Conservation (phyloP, 2,797 vertebrate species). For the Coendou prehensilis region DNA sequence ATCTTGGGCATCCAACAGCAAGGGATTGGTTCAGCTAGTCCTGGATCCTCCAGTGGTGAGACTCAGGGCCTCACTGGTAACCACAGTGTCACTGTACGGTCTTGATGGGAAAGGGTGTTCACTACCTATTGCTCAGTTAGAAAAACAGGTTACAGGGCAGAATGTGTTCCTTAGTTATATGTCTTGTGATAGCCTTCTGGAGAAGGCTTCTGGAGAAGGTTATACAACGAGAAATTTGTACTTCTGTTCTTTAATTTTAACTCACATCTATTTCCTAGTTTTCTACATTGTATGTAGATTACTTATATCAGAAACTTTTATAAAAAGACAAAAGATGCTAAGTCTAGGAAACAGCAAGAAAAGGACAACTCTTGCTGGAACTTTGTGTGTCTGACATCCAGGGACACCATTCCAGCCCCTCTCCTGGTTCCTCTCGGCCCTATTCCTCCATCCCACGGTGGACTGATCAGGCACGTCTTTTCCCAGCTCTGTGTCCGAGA, state of each 20-base stretch:
- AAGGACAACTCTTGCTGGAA: background rate
- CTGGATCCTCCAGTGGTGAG: background rate
- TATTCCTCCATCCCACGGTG: too few species aligned
- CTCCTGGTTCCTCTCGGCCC: background rate
- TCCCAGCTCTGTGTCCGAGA: fast-evolving
- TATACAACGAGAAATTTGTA: background rate
- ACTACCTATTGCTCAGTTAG: fast-evolving
- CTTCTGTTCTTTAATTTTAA: background rate
- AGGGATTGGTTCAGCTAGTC: background rate
- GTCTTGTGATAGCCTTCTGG: background rate
- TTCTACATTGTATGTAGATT: background rate
- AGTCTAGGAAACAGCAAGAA: background rate
- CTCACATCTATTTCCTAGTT: background rate
- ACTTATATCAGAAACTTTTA: background rate
- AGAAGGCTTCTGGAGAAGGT: too few species aligned
- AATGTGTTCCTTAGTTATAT: background rate
- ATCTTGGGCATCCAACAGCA: background rate
- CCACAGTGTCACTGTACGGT: fast-evolving
- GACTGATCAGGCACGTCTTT: fast-evolving
- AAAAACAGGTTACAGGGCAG: background rate
- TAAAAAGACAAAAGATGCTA: background rate
- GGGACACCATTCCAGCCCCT: background rate
- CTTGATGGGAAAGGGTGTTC: background rate
- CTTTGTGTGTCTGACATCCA: background rate
- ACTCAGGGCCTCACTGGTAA: background rate